Base-by-base conservation (phyloP, 2,113 vertebrate genomes). In the Trichomycterus rosablanca region DNA sequence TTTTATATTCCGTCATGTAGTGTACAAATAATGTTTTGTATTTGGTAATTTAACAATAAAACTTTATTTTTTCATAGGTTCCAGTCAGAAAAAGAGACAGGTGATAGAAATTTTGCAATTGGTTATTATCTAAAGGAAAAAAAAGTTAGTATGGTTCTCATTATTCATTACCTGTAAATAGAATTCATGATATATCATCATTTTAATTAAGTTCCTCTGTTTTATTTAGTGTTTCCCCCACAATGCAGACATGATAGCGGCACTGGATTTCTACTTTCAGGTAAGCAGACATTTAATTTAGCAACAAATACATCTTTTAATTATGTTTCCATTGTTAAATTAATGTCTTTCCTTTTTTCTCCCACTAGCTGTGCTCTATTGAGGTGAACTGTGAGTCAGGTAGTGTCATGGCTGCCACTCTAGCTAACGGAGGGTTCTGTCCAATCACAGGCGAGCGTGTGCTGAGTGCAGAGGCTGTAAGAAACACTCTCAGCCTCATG, bases 81-180 rank as follows among this genome's bases (percentile, higher is more conserved):
- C 67, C 88, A 89, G 65, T 89, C 88, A 57, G 88, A 89, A 66
- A 89, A 87, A 68, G 86, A 89, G 66, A 89, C 88, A 0, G 88
- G 88, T 18, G 79, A 89, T 64, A 80, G 87, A 48, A 89, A 89
- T 65, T 88, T 83, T 52, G 86, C 87, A 15, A 92, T 94, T 54
- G 90, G 90, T 72, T 94, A 94, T 76, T 94, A 94, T 75, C 87
- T 93, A 22, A 93, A 92, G 73, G 92, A 93, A 73, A 94, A 93
- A 75, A 93, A 87, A 78, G n/a, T n/a, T n/a, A n/a, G 91, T 93
- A 68, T 70, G 67, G 7, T 37, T 37, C n/a, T n/a, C 12, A 37
- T 37, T 12, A 11, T 11, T 7, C 7, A 30, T 30, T 30, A 30
- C 7, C n/a, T n/a, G n/a, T n/a, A n/a, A n/a, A n/a, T n/a, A n/a